Evolutionary conservation across 2,113 vertebrate species (phyloP).

Genomic region (Aldabrachelys gigantea): DNA sequence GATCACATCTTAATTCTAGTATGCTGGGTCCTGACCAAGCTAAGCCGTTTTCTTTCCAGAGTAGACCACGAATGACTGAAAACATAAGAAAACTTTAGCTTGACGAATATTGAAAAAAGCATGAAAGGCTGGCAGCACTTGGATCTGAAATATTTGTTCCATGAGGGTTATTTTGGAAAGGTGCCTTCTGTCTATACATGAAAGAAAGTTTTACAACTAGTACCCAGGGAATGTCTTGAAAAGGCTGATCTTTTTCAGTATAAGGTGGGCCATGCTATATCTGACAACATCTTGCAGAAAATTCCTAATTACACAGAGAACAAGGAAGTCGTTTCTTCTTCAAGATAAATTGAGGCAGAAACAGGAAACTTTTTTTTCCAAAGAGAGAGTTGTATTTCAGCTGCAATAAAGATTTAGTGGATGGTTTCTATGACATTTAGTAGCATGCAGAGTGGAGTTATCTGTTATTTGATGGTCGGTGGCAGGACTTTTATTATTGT

Average conservation of each 20-base stretch:
- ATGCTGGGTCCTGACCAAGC: neutral
- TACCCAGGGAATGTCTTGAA: neutral
- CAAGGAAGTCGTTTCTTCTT: neutral
- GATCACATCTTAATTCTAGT: neutral
- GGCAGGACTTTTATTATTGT: neutral
- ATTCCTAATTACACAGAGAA: neutral
- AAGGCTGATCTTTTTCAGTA: neutral
- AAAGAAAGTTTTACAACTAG: neutral
- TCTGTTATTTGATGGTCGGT: neutral
- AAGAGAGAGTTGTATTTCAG: neutral
- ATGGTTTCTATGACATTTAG: neutral
- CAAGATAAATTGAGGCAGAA: neutral
- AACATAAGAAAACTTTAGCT: neutral
- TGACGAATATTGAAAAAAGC: neutral
- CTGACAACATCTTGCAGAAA: slow-evolving; percentile 2
- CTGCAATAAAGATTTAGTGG: neutral
- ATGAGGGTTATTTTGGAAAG: neutral
- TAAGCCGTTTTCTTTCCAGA: neutral
- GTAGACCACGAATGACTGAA: neutral
- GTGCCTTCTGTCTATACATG: neutral
- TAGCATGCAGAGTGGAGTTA: neutral
- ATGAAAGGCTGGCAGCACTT: neutral
- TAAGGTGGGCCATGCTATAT: neutral
- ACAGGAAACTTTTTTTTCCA: neutral
- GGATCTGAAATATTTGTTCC: neutral